Conservation (phyloP, 2,888 invertebrate genomes). For the Xylota segnis region DNA sequence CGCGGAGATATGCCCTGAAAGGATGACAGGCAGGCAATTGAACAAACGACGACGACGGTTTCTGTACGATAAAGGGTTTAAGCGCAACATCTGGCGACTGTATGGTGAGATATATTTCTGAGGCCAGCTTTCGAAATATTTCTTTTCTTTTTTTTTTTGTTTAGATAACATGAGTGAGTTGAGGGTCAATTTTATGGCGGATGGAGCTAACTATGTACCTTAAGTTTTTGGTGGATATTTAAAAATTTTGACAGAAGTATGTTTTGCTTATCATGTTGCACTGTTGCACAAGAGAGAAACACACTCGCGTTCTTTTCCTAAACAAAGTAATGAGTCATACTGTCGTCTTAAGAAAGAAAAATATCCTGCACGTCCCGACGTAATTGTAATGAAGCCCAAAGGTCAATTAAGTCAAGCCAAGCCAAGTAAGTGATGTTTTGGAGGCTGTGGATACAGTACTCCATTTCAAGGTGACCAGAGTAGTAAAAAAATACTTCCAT, state of each 20-base stretch:
- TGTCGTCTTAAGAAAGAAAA: too few species aligned
- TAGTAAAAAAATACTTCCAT: too few species aligned
- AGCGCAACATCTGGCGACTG: constrained; percentile 64
- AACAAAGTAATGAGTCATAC: too few species aligned
- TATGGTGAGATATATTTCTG: constrained; percentile 53
- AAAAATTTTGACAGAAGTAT: background rate
- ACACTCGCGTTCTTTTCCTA: too few species aligned
- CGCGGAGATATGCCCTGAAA: constrained; percentile 1
- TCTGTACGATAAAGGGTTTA: constrained; percentile 57
- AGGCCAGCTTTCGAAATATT: constrained; percentile 27
- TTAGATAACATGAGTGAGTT: constrained; percentile 40
- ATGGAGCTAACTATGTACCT: constrained; percentile 27
- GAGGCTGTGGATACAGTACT: too few species aligned
- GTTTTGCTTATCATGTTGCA: background rate
- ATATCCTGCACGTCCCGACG: too few species aligned
- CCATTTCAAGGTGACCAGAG: too few species aligned
- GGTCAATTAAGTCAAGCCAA: too few species aligned
- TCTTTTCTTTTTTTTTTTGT: too few species aligned
- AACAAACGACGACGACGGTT: constrained; percentile 6
- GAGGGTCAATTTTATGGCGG: constrained; percentile 38
- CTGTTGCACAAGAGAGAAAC: background rate
- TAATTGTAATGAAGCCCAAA: too few species aligned
- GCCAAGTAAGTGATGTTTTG: too few species aligned
- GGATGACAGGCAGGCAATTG: constrained; percentile 32
- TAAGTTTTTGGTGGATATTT: constrained; percentile 5